Base-by-base conservation (phyloP, 2,797 vertebrate genomes). In the Sebastes oblongus region DNA sequence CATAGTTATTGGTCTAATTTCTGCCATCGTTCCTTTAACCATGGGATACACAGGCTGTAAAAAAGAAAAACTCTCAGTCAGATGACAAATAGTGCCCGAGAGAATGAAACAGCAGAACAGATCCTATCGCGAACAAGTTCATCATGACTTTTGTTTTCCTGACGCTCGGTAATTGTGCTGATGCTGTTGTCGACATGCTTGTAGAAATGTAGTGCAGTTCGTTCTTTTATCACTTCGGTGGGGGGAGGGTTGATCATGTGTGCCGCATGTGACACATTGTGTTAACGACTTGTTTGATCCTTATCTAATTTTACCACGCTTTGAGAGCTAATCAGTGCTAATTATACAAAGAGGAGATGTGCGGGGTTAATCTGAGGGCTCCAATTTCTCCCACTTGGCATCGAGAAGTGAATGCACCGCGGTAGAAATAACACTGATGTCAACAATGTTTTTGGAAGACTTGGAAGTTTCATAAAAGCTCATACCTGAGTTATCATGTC, bases 1-100 rank as follows among this genome's bases (percentile, higher is more conserved):
- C 10, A 25, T 46, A 71, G 20, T 18, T 24, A 42, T 32, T 24
- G 1, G 12, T 60, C 18, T 55, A 13, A 39, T 50, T 66, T 24
- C 16, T 2, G 3, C 7, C 1, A 29, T 0, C 18, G 46, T 66
- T 39, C 13, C 29, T 61, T 56, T 16, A 50, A 70, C 73, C 56
- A 50, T 20, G 59, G 22, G 54, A 66, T 27, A 50, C 8, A 46
- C 18, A 42, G 32, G 6, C 46, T 24, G 25, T 24, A 74, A 59
- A 29, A 32, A 32, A 9, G 2, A 54, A 46, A 36, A 24, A 64
- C 4, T 22, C 29, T 54, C 34, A 70, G 86, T 84, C 90, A 91
- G 75, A 87, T 86, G 81, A 90, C 14, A 67, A 71, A 71, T 34
- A 55, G 11, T 2, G 74, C 77, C 77, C 1, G 22, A 4, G 74